phyloP scores from a whole-genome alignment of 2,797 vertebrate genomes.

The Pangasius macronema region DNA sequence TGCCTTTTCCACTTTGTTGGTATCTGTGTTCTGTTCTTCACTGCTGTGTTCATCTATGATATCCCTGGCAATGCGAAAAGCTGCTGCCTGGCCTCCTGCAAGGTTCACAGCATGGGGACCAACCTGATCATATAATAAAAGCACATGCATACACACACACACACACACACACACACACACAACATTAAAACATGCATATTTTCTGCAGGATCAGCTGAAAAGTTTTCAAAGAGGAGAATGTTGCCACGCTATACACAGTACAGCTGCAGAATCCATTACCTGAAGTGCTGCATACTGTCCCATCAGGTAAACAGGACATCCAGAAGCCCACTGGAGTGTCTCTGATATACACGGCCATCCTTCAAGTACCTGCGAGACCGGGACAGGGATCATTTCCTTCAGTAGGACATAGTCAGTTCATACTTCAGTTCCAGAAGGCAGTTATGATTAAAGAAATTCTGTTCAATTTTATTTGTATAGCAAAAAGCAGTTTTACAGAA shows the following conservation, averaged over 20 bases:
- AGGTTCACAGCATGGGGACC: conserved; percentile 81
- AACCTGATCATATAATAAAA: conserved; percentile 62
- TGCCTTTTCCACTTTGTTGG: conserved; percentile 51
- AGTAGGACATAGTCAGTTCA: neutral
- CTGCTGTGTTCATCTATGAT: conserved; percentile 54
- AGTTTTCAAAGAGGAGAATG: neutral
- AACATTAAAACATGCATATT: neutral
- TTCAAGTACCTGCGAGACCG: conserved; percentile 71
- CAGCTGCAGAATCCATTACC: conserved; percentile 54
- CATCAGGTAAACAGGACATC: conserved; percentile 78
- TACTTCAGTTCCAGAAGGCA: neutral
- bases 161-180: neutral
- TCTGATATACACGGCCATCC: conserved; percentile 77
- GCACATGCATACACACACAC: neutral
- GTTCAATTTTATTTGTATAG: neutral
- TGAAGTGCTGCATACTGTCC: conserved; percentile 79
- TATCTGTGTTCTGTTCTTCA: conserved; percentile 7
- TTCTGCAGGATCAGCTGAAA: neutral
- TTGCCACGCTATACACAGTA: neutral
- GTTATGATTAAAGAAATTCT: neutral
- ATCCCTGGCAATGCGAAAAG: conserved; percentile 72
- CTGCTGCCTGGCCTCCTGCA: conserved; percentile 78
- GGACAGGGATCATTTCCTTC: neutral
- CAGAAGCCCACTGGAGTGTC: conserved; percentile 71
- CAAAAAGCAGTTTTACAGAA: neutral